Base-by-base conservation (phyloP, 2,888 invertebrate species). In the Lithophane semibrunnea region DNA sequence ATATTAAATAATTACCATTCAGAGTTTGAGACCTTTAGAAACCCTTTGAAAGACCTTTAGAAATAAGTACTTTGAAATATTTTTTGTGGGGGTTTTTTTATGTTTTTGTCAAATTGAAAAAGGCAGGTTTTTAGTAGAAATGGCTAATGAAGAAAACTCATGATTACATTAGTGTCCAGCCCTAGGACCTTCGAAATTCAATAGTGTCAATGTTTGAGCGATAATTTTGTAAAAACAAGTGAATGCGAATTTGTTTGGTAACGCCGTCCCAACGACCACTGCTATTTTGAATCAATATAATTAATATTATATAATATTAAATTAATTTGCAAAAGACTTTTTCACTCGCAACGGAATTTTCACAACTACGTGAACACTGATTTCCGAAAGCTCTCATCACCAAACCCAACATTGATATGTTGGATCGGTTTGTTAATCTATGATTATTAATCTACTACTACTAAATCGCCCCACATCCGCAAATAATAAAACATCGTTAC, bases 1-100 rank as follows among this genome's bases (percentile, higher is more conserved):
- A 58, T 68, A 77, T 74, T 13, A 77, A 79, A 81, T 73, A 49
- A 66, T 73, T 76, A 66, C 77, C 47, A 37, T 73, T 37, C 9
- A 10, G 44, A 56, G 9, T 54, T 73, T 61, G 18, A 76, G 58
- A 63, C n/a, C 49, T 73, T 65, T 13, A 37, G 37, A 37, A 37
- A 37, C 37, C 37, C 37, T 37, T 37, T 37, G 37, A 37, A 37
- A 37, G 37, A 37, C 37, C 37, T 37, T 37, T 37, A 37, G 16
- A 47, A 63, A 64, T 65, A 47, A 63, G 61, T 65, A 80, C 64
- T 83, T 72, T 52, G 42, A 74, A 76, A 54, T 73, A 52, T 71
- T 42, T 42, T 67, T 56, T 64, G 42, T 21, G 37, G 5, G 5
- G 37, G 4, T 21, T 56, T n/a, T 37, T 47, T 2, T 2, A 16